phyloP scores from a whole-genome alignment of 53 echinoderm and acorn worm species.

The Arbacia lixula region DNA sequence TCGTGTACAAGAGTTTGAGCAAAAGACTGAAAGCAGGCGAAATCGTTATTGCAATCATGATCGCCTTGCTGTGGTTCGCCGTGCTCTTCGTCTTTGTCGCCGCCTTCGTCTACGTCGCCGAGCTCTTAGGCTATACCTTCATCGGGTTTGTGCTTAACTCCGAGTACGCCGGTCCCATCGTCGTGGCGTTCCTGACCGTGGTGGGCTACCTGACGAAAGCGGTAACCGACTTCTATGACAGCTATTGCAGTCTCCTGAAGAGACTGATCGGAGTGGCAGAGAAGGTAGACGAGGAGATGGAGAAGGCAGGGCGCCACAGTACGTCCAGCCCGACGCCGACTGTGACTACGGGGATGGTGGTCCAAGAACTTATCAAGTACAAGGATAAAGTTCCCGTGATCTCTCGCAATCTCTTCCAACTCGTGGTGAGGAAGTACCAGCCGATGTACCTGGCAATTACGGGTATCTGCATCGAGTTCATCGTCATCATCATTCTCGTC shows the following conservation, averaged over 20 bases:
- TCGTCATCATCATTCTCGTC: constrained; percentile 62
- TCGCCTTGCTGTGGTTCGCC: constrained; percentile 66
- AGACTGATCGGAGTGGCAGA: constrained; percentile 64
- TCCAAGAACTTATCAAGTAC: constrained; percentile 24
- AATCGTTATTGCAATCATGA: constrained; percentile 58
- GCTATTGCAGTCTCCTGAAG: constrained; percentile 75
- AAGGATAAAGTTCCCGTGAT: constrained; percentile 66
- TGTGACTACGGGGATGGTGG: background rate
- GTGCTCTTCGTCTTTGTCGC: constrained; percentile 88
- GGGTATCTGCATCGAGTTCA: constrained; percentile 54
- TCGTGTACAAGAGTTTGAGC: constrained; percentile 62
- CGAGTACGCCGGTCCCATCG: constrained; percentile 67
- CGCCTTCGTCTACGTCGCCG: constrained; percentile 84
- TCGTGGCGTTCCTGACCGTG: constrained; percentile 67
- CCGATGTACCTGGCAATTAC: constrained; percentile 71
- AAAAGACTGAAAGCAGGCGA: constrained; percentile 55
- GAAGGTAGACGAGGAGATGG: constrained; percentile 7
- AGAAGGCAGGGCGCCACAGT: background rate
- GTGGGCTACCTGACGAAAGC: constrained; percentile 70
- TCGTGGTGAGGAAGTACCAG: constrained; percentile 70
- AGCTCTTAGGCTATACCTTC: constrained; percentile 82
- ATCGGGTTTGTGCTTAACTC: constrained; percentile 90
- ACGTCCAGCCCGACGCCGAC: background rate
- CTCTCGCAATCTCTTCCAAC: constrained; percentile 66
- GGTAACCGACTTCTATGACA: constrained; percentile 80